Conservation (phyloP, 2,113 vertebrate genomes). For the Antigone vipio region DNA sequence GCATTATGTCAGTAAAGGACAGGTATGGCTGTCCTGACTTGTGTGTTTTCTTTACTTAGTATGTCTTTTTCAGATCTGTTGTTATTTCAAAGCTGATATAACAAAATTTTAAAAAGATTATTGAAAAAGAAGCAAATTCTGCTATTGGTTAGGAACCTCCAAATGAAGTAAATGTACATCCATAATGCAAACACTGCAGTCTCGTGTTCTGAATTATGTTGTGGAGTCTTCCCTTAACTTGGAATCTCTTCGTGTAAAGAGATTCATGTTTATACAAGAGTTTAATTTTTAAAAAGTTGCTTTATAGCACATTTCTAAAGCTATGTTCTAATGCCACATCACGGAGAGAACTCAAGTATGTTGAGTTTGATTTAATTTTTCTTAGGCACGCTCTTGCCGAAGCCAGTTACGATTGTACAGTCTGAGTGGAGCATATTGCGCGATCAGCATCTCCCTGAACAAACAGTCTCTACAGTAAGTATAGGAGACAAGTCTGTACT, state of each 20-base stretch:
- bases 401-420: constrained; percentile 15
- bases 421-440: constrained; percentile 73
- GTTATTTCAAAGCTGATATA: not conserved
- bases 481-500: not conserved
- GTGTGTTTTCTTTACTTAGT: not conserved
- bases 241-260: not conserved
- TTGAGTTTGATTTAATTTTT: constrained; percentile 43
- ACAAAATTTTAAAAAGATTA: not conserved
- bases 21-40: not conserved
- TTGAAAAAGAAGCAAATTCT: not conserved
- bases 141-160: not conserved
- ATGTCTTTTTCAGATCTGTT: not conserved
- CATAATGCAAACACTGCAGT: not conserved
- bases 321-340: not conserved
- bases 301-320: not conserved
- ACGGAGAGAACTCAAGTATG: not conserved
- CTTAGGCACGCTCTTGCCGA: constrained; percentile 71
- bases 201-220: not conserved
- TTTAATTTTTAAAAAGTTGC: not conserved
- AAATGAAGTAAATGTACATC: not conserved
- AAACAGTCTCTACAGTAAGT: constrained; percentile 64
- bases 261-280: not conserved
- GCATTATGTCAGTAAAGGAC: not conserved
- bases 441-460: constrained; percentile 54
- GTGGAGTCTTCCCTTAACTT: not conserved